Conservation (phyloP, 30 jellyfish, hydroid and myxozoan genomes). For the Hydractinia echinata region DNA sequence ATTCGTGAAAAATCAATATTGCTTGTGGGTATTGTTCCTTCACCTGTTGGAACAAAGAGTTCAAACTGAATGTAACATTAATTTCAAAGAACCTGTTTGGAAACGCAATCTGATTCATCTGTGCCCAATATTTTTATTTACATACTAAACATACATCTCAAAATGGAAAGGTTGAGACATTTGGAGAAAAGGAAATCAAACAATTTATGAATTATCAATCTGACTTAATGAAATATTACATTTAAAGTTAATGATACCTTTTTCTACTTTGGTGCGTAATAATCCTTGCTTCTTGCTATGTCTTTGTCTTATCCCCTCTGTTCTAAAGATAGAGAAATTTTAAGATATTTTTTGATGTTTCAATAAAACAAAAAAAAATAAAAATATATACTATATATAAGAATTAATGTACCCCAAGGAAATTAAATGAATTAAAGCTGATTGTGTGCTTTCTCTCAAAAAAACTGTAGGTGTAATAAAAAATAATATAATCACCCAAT, state of each 20-base stretch:
- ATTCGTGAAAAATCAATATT: slow-evolving; percentile 31
- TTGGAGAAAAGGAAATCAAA: not conserved
- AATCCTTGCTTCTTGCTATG: slow-evolving; percentile 3
- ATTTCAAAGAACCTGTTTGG: no score
- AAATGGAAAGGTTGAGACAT: not conserved
- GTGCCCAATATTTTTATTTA: no score
- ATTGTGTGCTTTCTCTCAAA: no score
- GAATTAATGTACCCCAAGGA: not conserved
- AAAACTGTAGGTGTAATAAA: slow-evolving; percentile 46
- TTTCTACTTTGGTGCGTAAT: slow-evolving; percentile 1
- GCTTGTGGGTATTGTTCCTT: slow-evolving; percentile 77
- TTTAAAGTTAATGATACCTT: not conserved
- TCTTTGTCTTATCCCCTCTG: slow-evolving; percentile 4
- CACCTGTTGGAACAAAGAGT: slow-evolving; percentile 32
- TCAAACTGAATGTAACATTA: no score
- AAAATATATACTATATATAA: slow-evolving; percentile 27
- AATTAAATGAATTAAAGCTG: no score
- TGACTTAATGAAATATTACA: not conserved
- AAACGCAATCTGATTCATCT: no score
- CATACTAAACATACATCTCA: no score
- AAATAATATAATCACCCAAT: not conserved
- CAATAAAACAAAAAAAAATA: slow-evolving; percentile 46
- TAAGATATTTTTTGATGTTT: slow-evolving; percentile 60
- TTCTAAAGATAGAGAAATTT: slow-evolving; percentile 11
- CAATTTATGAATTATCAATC: not conserved